Base-by-base conservation (phyloP, 2,113 vertebrate genomes). In the Peromyscus maniculatus region DNA sequence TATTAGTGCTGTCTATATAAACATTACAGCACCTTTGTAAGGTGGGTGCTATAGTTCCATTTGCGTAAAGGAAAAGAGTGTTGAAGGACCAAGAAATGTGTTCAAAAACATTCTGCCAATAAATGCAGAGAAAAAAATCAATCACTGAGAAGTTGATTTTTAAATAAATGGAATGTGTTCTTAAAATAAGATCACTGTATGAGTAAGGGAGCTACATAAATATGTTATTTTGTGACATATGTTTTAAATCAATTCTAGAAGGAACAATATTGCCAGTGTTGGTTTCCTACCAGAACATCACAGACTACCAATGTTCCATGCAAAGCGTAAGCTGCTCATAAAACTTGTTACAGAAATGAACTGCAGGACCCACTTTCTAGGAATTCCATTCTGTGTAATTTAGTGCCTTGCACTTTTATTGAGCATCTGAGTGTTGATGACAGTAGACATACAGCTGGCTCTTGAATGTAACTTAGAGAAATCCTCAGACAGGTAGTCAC, bases 171-270 rank as follows among this genome's bases (percentile, higher is more conserved):
- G 3, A 43, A 86, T 82, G 67, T 89, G 78, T 78, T 94, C 66
- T 95, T 90, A 62, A 93, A 95, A 93, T 33, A 57, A 36, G 83
- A 87, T 94, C 80, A 62, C 69, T 72, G 78, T 22, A 74, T 7
- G 1, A n/a, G 15, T 79, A 74, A 43, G 93, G 19, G 4, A 92
- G 66, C 33, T 84, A 72, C 1, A 72, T 87, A 92, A 93, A 89
- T 55, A 78, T 33, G 52, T 91, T 77, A 67, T 83, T 89, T 91
- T 91, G 52, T 77, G 5, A 49, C 49, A 64, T 87, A 74, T 52
- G 17, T 46, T 93, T 95, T 93, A 94, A 92, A 46, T 67, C 33
- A 21, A 36, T 79, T 67, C 3, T 88, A 62, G 91, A 96, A 91
- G 57, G 9, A 87, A 66, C 1, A 24, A 46, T 88, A 96, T 24